These are phyloP conservation scores for Centrocercus urophasianus DNA, from an alignment of 2,113 vertebrate species.

Conservation along the genomic window DNA sequence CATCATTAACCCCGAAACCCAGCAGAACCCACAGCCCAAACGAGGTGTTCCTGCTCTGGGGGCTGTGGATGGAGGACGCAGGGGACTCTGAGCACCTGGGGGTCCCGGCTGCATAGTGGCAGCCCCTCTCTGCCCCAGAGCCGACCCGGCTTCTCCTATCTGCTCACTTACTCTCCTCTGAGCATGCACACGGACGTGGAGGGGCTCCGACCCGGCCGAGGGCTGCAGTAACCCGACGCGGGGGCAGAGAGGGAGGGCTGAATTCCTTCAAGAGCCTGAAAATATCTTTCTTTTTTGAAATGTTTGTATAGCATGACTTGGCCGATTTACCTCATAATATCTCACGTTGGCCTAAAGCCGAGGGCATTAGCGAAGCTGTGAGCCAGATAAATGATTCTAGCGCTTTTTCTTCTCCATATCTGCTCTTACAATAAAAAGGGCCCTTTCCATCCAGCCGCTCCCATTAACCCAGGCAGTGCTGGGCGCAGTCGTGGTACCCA, in stretches of 20 bases:
- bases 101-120: too few species aligned
- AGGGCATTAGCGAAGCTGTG: constrained; percentile 54
- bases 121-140: rapidly evolving
- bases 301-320: constrained; percentile 67
- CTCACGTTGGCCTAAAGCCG: constrained; percentile 62
- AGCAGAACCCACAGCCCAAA: not conserved
- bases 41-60: rapidly evolving
- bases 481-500: not conserved
- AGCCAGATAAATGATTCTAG: constrained; percentile 64
- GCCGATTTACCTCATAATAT: constrained; percentile 67
- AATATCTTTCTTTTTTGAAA: constrained; percentile 60
- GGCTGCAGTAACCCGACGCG: not conserved
- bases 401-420: constrained; percentile 44
- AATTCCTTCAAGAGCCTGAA: constrained; percentile 54
- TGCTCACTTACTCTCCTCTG: not conserved
- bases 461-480: not conserved
- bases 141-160: not conserved
- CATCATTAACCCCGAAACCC: not conserved
- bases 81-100: not conserved
- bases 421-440: constrained; percentile 10
- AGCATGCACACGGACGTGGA: not conserved
- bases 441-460: not conserved
- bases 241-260: not conserved
- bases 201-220: rapidly evolving
- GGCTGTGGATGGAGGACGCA: rapidly evolving